Evolutionary conservation across 1,140 invertebrate species (phyloP).

Genomic region (Drosophila mauritiana): DNA sequence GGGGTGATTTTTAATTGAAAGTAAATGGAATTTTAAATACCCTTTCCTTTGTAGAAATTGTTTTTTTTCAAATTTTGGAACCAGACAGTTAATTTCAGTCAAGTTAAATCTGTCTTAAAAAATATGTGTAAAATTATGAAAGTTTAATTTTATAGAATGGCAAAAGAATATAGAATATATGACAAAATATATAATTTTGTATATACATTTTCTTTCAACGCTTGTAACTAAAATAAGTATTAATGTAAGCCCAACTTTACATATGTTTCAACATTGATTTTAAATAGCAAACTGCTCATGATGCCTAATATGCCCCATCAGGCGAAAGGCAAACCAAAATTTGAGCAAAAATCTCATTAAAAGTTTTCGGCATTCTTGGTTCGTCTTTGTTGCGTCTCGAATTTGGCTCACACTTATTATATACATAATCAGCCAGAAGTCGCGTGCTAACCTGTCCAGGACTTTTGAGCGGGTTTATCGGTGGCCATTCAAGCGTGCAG

Average conservation of each 20-base stretch:
- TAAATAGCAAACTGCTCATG: background rate
- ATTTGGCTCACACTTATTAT: slow-evolving; percentile 64
- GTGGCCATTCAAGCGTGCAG: slow-evolving; percentile 42
- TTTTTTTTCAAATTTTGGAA: background rate
- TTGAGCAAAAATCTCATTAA: slow-evolving; percentile 74
- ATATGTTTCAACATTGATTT: too few relatives aligned
- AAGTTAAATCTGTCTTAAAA: too few relatives aligned
- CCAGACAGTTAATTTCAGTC: too few relatives aligned
- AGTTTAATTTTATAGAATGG: too few relatives aligned
- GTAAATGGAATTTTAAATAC: slow-evolving; percentile 7
- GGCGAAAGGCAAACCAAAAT: slow-evolving; percentile 31
- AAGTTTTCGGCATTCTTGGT: slow-evolving; percentile 67
- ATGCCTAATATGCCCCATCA: slow-evolving; percentile 5
- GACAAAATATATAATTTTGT: too few relatives aligned
- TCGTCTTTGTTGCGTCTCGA: slow-evolving; percentile 55
- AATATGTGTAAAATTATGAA: too few relatives aligned
- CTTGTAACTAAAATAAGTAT: too few relatives aligned
- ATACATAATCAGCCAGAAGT: slow-evolving; percentile 56
- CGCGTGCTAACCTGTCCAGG: slow-evolving; percentile 52
- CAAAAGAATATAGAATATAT: too few relatives aligned
- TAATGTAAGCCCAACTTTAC: too few relatives aligned
- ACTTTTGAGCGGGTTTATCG: slow-evolving; percentile 34
- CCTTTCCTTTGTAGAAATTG: too few relatives aligned
- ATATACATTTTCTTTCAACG: too few relatives aligned
- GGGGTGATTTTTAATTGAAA: background rate